Evolutionary conservation across 2,797 vertebrate genomes (phyloP), one percentile per base, ranked within the genome.

Genomic region (Alexandromys oeconomus): DNA sequence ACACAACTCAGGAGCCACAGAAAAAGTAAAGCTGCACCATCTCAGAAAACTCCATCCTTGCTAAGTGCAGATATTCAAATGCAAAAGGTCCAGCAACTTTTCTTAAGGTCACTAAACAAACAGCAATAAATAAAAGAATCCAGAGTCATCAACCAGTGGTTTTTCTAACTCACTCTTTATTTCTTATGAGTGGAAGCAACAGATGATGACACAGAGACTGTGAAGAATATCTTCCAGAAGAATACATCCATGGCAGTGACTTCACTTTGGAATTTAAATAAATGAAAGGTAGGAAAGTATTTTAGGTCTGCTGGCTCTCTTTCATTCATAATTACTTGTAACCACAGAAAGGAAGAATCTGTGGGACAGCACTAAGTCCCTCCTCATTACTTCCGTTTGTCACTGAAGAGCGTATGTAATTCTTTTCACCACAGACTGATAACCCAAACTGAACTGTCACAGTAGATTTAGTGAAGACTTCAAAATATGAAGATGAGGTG

Each of bases 251-350:
- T 19, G 34, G 14, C 4, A 46, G 34, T 73, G 71, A 90, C 31
- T 37, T 76, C n/a, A 3, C 67, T 48, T 46, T 91, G 78, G 43
- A 51, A 3, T 21, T 54, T 74, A 43, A 37, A 29, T 93, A 85
- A 79, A 1, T 69, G 1, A 65, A 61, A 95, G 81, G 93, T 92
- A 96, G n/a, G 74, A 82, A 77, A 91, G 6, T 73, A 48, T 51
- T 71, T 7, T 23, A 11, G 8, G 12, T 34, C 11, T 1, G 27
- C 14, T 88, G 46, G 29, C 7, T 76, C 12, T 48, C 11, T 79
- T 80, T 4, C n/a, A 59, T n/a, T 54, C 12, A 43, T 79, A 87
- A 79, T 34, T 57, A 89, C 63, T 23, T 48, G 2, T 77, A 10
- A 88, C 61, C 54, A 46, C 10, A 14, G 40, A 84, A 93, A 73